phyloP scores from a whole-genome alignment of 2,888 invertebrate genomes.

The Phlogophora meticulosa region DNA sequence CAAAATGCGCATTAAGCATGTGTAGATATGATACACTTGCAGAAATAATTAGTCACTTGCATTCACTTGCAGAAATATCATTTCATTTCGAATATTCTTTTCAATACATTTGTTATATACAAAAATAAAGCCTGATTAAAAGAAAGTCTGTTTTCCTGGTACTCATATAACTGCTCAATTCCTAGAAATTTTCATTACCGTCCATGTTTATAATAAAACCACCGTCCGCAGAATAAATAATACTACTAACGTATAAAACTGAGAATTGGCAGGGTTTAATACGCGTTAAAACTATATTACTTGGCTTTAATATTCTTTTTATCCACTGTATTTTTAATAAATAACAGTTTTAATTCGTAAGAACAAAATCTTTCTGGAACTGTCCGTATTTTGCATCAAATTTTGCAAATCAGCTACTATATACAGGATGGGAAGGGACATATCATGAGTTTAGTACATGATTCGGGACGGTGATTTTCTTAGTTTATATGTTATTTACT shows the following conservation, averaged over 20 bases:
- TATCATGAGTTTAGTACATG: too few relatives aligned
- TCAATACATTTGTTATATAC: conserved; percentile 11
- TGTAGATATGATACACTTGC: too few relatives aligned
- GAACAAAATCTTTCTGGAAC: not conserved
- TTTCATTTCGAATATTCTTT: too few relatives aligned
- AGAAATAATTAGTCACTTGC: too few relatives aligned
- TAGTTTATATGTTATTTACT: too few relatives aligned
- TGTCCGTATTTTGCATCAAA: not conserved
- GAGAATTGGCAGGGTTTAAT: conserved; percentile 1
- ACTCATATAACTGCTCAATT: conserved; percentile 17
- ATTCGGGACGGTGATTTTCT: too few relatives aligned
- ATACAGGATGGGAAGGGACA: too few relatives aligned
- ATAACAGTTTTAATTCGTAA: not conserved
- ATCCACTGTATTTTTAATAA: not conserved
- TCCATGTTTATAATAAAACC: conserved; percentile 28
- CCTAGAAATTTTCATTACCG: conserved; percentile 10
- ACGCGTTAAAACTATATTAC: not conserved
- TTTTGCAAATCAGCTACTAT: too few relatives aligned
- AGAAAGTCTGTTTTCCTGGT: not conserved
- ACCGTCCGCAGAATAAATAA: too few relatives aligned
- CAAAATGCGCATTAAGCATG: too few relatives aligned
- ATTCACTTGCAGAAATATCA: too few relatives aligned
- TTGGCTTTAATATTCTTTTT: conserved; percentile 23
- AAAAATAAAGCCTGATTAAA: not conserved
- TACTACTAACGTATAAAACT: too few relatives aligned